Conservation (phyloP, 2,797 vertebrate genomes). For the Leptodactylus fallax region DNA sequence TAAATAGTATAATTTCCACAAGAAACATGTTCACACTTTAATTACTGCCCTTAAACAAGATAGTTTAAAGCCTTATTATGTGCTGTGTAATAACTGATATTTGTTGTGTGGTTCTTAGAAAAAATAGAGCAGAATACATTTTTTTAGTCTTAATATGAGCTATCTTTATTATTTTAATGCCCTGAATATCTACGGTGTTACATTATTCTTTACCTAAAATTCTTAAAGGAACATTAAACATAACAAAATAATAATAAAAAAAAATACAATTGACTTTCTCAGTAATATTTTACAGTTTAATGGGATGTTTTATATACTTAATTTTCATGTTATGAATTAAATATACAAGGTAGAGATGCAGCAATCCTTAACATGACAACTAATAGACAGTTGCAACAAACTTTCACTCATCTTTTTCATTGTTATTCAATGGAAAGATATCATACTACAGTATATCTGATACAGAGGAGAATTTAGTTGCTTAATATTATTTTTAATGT, state of each 20-base stretch:
- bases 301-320: background rate
- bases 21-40: slow-evolving; percentile 44
- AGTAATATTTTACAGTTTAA: background rate
- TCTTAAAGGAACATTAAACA: background rate
- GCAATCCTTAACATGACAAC: too few relatives aligned
- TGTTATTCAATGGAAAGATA: too few relatives aligned
- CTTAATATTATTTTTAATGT: too few relatives aligned
- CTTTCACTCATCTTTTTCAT: too few relatives aligned
- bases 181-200: slow-evolving; percentile 2
- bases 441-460: too few relatives aligned
- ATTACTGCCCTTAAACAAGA: slow-evolving; percentile 32
- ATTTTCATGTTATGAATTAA: background rate
- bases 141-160: background rate
- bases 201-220: background rate
- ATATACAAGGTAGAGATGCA: background rate
- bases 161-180: background rate
- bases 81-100: slow-evolving; percentile 7
- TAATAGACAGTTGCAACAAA: too few relatives aligned
- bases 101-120: slow-evolving; percentile 23
- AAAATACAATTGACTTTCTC: background rate
- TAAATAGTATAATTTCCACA: slow-evolving; percentile 25
- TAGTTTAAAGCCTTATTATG: slow-evolving; percentile 34
- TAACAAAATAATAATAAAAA: background rate
- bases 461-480: too few relatives aligned
- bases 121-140: background rate